Evolutionary conservation across 2,888 invertebrate genomes (phyloP), one percentile per base, ranked within the genome.

Genomic region (Drosophila cyrtoloma): DNA sequence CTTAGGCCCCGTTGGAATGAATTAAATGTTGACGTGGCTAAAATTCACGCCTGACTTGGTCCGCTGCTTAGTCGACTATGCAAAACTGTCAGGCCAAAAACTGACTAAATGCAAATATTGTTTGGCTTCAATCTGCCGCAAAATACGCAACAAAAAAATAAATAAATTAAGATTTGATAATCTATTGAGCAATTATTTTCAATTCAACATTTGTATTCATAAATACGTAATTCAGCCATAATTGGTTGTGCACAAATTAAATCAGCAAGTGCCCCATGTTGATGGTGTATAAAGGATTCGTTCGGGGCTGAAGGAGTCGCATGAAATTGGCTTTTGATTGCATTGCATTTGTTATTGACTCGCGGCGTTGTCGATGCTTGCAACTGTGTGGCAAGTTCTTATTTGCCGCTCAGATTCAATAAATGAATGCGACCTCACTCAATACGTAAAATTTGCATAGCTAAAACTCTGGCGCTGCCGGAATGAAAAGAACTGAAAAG

Each of bases 41-140:
- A 89, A 86, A 86, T 88, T 90, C 73, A 88, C 89, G 86, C 84
- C 68, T 75, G 81, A 90, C 76, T 90, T 88, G 84, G 33, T 57
- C 56, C 57, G 57, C 66, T 73, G 75, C 68, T 62, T 59, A 82
- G 69, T 85, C 83, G 80, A 70, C 77, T 80, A 77, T 81, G 81
- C 67, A 53, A 81, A 83, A 77, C 61, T 81, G 84, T 77, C 77
- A 75, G 64, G 58, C 33, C 51, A 56, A 53, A 71, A 70, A 58
- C 35, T 35, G 47, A 47, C 59, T 62, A 66, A 78, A 71, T 60
- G 56, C 51, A 65, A 71, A 82, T 69, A 71, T 79, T 75, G 59
- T 71, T 66, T 22, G 44, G 65, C 62, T 60, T 65, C 50, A 79
- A 63, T 72, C 39, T 69, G 39, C 66, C 44, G 39, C 59, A 71